Percentiles rank a stretch among this genome's conserved stretches.
Evolutionary conservation across 2,888 invertebrate species (phyloP).

Genomic region (Chymomyza caudatula): DNA sequence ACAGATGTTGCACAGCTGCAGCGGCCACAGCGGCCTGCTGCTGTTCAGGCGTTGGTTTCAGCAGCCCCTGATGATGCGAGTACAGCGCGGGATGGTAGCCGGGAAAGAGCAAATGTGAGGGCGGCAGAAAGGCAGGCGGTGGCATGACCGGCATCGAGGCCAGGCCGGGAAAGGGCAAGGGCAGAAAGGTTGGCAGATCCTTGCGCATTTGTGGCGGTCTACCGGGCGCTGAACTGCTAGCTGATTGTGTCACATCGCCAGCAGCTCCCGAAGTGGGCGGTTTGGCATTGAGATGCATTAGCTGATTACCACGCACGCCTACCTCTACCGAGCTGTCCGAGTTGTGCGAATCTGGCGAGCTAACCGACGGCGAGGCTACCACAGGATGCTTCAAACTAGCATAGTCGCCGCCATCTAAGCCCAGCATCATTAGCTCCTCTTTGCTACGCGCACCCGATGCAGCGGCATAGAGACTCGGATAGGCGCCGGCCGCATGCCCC

Average conservation of each 20-base stretch:
- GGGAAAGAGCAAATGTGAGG: conserved; percentile 81
- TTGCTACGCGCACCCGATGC: conserved; percentile 80
- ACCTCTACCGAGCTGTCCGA: conserved; percentile 89
- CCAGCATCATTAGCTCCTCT: conserved; percentile 85
- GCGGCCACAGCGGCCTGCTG: conserved; percentile 72
- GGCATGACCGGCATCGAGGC: conserved; percentile 82
- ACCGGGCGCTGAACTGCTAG: conserved; percentile 36
- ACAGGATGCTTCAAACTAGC: conserved; percentile 79
- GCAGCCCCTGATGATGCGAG: conserved; percentile 77
- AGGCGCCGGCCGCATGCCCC: conserved; percentile 72
- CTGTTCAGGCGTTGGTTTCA: conserved; percentile 75
- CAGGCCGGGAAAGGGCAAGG: conserved; percentile 82
- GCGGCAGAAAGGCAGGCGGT: conserved; percentile 82
- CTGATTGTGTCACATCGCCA: conserved; percentile 18
- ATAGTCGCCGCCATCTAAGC: conserved; percentile 82
- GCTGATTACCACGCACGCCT: conserved; percentile 81
- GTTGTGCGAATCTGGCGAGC: conserved; percentile 90
- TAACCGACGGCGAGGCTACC: conserved; percentile 84
- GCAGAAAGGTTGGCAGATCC: conserved; percentile 81
- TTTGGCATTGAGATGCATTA: conserved; percentile 76
- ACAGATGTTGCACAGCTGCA: conserved; percentile 73
- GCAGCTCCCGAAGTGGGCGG: conserved; percentile 28
- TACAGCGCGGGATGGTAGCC: conserved; percentile 82
- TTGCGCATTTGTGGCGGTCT: conserved; percentile 79
- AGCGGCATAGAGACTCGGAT: conserved; percentile 77